Evolutionary conservation across 1,140 invertebrate genomes (phyloP).

Genomic region (Oreohelix idahoensis): DNA sequence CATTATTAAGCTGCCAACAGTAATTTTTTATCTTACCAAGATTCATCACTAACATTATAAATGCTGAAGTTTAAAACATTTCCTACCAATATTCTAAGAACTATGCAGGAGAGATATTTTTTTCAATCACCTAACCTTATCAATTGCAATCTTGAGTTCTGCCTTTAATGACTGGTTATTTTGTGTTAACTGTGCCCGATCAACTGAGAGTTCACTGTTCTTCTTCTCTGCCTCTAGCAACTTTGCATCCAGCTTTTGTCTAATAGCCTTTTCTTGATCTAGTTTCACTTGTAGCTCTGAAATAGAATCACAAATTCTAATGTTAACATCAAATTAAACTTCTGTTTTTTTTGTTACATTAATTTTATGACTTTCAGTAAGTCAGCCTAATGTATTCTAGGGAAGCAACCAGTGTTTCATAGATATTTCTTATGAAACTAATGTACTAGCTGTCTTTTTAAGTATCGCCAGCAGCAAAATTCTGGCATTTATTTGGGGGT

Average conservation of each 20-base stretch:
- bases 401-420: not conserved
- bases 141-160: constrained; percentile 59
- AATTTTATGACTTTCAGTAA: too few relatives aligned
- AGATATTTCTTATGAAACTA: not conserved
- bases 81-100: too few relatives aligned
- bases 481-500: too few relatives aligned
- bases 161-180: constrained; percentile 75
- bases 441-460: not conserved
- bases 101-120: too few relatives aligned
- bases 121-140: constrained; percentile 71
- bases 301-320: constrained; percentile 10
- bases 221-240: constrained; percentile 93
- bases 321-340: too few relatives aligned
- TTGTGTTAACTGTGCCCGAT: constrained; percentile 92
- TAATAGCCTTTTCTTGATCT: constrained; percentile 88
- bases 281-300: constrained; percentile 90
- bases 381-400: too few relatives aligned
- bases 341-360: too few relatives aligned
- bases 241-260: constrained; percentile 86
- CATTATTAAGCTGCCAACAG: too few relatives aligned
- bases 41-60: too few relatives aligned
- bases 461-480: too few relatives aligned
- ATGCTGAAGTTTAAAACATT: too few relatives aligned
- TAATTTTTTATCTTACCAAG: too few relatives aligned
- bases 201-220: constrained; percentile 93